A percentile compares a stretch with the other conserved stretches of the same genome.
These are phyloP conservation scores for Rhinoderma darwinii DNA, from an alignment of 2,113 vertebrate species.

Conservation along the genomic window DNA sequence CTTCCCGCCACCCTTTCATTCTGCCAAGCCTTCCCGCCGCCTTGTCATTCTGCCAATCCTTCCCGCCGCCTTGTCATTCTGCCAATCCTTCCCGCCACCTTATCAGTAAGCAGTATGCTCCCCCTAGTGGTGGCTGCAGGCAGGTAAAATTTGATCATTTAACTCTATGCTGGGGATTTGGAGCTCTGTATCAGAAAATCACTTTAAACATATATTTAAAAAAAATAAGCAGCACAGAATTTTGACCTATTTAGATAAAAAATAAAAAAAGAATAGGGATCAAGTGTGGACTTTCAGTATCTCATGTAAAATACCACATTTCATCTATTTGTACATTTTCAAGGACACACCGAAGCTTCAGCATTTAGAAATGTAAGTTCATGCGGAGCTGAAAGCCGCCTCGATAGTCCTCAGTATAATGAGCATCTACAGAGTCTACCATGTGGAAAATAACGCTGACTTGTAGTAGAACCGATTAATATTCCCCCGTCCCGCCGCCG, in stretches of 20 bases:
- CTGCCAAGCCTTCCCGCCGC: too few relatives aligned
- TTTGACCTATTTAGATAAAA: too few relatives aligned
- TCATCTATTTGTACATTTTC: not conserved
- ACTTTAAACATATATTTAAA: not conserved
- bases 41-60: too few relatives aligned
- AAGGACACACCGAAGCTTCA: not conserved
- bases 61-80: too few relatives aligned
- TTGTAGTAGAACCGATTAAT: conserved; percentile 25
- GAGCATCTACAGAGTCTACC: not conserved
- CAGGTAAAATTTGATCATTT: not conserved
- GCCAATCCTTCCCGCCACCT: too few relatives aligned
- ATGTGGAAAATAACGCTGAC: conserved; percentile 37
- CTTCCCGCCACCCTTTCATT: too few relatives aligned
- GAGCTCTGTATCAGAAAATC: not conserved
- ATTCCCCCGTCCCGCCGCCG: not conserved
- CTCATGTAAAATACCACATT: not conserved
- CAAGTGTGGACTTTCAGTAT: too few relatives aligned
- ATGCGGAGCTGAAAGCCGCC: not conserved
- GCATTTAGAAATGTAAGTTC: not conserved
- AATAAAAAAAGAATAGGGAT: too few relatives aligned
- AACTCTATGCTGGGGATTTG: not conserved
- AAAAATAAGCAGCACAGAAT: not conserved
- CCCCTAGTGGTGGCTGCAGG: not conserved
- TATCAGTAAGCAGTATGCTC: too few relatives aligned
- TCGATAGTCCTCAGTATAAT: conserved; percentile 22